A percentile compares a stretch with the other conserved stretches of the same genome.
Conservation (phyloP, 2,113 vertebrate species). For the Heterotis niloticus region DNA sequence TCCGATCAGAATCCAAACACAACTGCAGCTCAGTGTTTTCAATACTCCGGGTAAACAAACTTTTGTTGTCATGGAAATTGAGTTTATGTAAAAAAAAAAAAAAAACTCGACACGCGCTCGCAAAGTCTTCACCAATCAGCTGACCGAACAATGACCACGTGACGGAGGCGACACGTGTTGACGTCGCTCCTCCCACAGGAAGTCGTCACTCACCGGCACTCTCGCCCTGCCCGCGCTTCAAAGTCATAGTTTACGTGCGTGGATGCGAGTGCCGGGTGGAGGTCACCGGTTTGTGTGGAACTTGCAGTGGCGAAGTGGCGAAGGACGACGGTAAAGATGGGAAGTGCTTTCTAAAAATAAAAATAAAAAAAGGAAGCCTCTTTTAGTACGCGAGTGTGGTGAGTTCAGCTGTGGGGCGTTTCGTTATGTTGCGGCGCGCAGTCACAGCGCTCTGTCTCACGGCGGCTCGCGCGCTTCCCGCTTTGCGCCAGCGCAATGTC, state of each 20-base stretch:
- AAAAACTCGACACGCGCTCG: not conserved
- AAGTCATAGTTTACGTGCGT: constrained; percentile 5
- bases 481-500: not conserved
- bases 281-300: not conserved
- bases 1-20: not conserved
- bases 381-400: too few relatives aligned
- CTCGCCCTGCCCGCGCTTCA: too few relatives aligned
- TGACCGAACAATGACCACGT: not conserved
- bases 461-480: constrained; percentile 9
- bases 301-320: too few relatives aligned
- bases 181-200: constrained; percentile 5
- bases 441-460: constrained; percentile 33
- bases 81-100: too few relatives aligned
- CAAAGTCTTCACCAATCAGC: constrained; percentile 1
- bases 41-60: not conserved
- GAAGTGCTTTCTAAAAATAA: too few relatives aligned
- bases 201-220: not conserved
- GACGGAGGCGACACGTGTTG: not conserved
- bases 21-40: not conserved
- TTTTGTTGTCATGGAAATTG: constrained; percentile 26
- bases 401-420: too few relatives aligned
- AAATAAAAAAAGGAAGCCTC: not conserved
- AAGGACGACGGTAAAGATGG: too few relatives aligned
- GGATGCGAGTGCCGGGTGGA: not conserved
- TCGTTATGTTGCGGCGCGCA: constrained; percentile 34